Conservation (phyloP, 2,797 vertebrate species). For the Coendou prehensilis region DNA sequence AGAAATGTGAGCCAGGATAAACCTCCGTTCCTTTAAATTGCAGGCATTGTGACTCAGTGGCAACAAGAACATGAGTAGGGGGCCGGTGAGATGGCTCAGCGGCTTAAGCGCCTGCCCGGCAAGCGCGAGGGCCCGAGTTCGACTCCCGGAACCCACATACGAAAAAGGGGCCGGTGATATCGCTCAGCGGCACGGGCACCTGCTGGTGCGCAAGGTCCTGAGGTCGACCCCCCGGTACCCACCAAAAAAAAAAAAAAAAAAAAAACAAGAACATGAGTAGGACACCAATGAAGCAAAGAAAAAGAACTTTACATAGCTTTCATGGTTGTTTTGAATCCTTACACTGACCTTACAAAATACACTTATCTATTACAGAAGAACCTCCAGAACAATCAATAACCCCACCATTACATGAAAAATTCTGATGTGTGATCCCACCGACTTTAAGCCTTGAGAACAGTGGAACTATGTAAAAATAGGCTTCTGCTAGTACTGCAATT, state of each 20-base stretch:
- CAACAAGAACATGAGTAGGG: background rate
- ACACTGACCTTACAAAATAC: conserved; percentile 11
- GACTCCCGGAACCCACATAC: too few species aligned
- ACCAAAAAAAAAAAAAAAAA: too few species aligned
- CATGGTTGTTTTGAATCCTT: background rate
- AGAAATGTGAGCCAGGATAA: background rate
- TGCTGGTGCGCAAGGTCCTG: too few species aligned
- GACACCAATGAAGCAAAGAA: background rate
- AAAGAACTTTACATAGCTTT: background rate
- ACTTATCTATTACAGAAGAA: conserved; percentile 50
- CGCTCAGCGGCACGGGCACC: too few species aligned
- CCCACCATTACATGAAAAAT: conserved; percentile 51
- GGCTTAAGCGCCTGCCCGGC: too few species aligned
- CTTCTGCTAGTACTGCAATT: conserved; percentile 38
- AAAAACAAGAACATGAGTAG: background rate
- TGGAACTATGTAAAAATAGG: conserved; percentile 49
- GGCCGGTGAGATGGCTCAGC: too few species aligned
- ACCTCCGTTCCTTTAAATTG: background rate
- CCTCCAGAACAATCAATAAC: conserved; percentile 65
- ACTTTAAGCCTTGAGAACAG: conserved; percentile 65
- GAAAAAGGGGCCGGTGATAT: too few species aligned
- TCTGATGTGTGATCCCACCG: background rate
- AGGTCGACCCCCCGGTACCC: too few species aligned
- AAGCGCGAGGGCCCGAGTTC: too few species aligned
- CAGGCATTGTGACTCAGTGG: background rate